phyloP scores from a whole-genome alignment of 2,113 vertebrate species.

The Grallaria varia region DNA sequence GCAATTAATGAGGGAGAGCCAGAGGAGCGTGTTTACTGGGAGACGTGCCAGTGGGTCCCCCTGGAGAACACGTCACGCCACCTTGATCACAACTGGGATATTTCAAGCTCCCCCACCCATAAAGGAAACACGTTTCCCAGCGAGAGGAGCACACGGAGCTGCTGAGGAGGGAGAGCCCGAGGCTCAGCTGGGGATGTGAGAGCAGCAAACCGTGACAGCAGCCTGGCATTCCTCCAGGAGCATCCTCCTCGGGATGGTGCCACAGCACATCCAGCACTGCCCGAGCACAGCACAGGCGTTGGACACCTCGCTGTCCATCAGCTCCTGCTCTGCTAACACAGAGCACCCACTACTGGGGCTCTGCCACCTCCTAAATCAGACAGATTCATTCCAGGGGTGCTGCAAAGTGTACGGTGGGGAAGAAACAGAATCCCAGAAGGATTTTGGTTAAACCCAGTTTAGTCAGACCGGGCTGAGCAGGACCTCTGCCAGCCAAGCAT shows the following conservation, averaged over 20 bases:
- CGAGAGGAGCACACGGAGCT: accelerated
- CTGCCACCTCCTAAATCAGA: neutral
- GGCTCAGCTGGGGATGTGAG: neutral
- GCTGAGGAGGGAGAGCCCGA: neutral
- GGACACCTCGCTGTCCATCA: neutral
- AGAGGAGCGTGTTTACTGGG: neutral
- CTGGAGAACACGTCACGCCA: neutral
- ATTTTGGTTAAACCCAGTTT: neutral
- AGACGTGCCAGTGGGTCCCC: neutral
- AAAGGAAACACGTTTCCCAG: neutral
- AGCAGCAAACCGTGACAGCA: slow-evolving; percentile 40
- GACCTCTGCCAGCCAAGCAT: accelerated
- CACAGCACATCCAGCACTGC: neutral
- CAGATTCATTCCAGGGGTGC: neutral
- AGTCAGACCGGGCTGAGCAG: neutral
- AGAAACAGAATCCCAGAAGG: accelerated
- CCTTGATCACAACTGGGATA: neutral
- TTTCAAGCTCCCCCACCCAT: neutral
- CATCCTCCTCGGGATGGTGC: neutral
- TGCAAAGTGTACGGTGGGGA: neutral
- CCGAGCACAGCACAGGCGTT: neutral
- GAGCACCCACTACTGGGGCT: neutral
- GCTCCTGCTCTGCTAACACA: neutral
- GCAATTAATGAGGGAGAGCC: neutral
- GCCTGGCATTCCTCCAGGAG: neutral